phyloP scores from a whole-genome alignment of 2,113 vertebrate species.

The Poeciliopsis prolifica region DNA sequence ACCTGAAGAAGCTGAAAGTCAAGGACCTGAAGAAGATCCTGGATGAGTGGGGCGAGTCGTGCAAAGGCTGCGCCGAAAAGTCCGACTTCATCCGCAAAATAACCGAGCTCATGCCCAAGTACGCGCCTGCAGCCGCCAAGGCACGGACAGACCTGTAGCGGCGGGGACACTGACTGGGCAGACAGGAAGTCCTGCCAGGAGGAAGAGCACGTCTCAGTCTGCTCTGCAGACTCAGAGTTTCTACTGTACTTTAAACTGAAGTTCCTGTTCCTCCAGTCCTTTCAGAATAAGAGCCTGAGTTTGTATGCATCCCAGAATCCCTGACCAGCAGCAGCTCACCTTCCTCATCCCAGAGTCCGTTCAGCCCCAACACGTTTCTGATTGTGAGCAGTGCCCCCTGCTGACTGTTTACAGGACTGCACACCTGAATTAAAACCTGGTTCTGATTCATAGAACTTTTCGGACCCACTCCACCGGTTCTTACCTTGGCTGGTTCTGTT shows the following conservation, averaged over 20 bases:
- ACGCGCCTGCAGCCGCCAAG: constrained; percentile 89
- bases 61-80: constrained; percentile 97
- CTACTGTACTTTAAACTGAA: constrained; percentile 3
- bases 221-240: constrained; percentile 2
- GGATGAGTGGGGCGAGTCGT: constrained; percentile 96
- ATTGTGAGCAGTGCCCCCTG: not conserved
- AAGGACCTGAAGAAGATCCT: constrained; percentile 96
- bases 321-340: not conserved
- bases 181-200: constrained; percentile 18
- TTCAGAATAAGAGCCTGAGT: constrained; percentile 3
- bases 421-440: not conserved
- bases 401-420: not conserved
- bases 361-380: not conserved
- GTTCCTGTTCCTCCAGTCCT: not conserved
- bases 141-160: constrained; percentile 91
- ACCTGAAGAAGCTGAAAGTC: constrained; percentile 95
- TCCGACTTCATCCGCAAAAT: constrained; percentile 96
- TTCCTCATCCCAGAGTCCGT: not conserved
- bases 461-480: not conserved
- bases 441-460: not conserved
- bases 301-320: not conserved
- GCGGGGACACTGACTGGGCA: constrained; percentile 5
- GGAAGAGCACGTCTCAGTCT: constrained; percentile 9
- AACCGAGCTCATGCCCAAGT: constrained; percentile 96
- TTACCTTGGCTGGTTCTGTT: not conserved